Conservation (phyloP, 1,140 invertebrate species). For the Metaphire vulgaris region DNA sequence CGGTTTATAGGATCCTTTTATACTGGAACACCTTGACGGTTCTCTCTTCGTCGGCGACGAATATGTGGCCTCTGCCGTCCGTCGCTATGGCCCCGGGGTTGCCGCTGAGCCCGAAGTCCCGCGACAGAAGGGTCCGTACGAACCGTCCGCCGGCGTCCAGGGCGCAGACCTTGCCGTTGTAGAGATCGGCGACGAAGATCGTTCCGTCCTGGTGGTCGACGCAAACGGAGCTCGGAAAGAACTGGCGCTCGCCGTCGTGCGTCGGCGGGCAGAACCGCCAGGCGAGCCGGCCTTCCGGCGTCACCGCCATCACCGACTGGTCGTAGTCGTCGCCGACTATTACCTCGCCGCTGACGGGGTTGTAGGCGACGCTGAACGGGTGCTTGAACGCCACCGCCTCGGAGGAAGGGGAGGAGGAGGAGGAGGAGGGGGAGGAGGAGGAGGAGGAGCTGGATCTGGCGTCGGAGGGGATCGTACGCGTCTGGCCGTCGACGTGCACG, state of each 20-base stretch:
- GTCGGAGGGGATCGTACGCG: background rate
- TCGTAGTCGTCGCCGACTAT: slow-evolving; percentile 17
- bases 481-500: background rate
- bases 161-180: slow-evolving; percentile 17
- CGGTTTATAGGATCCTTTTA: no score
- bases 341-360: slow-evolving; percentile 1
- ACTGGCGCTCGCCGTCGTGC: slow-evolving; percentile 1
- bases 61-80: slow-evolving; percentile 4
- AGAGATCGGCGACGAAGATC: slow-evolving; percentile 14
- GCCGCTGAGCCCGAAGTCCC: background rate
- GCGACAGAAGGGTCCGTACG: slow-evolving; percentile 8
- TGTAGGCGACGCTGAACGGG: slow-evolving; percentile 13
- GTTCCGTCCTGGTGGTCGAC: slow-evolving; percentile 1
- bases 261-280: slow-evolving; percentile 5
- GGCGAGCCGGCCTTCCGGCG: background rate
- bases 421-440: background rate
- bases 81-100: slow-evolving; percentile 6
- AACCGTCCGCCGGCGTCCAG: slow-evolving; percentile 4
- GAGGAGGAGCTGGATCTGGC: background rate
- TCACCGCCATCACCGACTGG: slow-evolving; percentile 3
- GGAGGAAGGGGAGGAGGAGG: background rate
- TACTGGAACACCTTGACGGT: slow-evolving; percentile 16
- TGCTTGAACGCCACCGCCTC: background rate
- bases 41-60: slow-evolving; percentile 16
- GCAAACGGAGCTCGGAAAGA: slow-evolving; percentile 15